Evolutionary conservation across 1,140 invertebrate genomes (phyloP).

Genomic region (Brachionus rubens): DNA sequence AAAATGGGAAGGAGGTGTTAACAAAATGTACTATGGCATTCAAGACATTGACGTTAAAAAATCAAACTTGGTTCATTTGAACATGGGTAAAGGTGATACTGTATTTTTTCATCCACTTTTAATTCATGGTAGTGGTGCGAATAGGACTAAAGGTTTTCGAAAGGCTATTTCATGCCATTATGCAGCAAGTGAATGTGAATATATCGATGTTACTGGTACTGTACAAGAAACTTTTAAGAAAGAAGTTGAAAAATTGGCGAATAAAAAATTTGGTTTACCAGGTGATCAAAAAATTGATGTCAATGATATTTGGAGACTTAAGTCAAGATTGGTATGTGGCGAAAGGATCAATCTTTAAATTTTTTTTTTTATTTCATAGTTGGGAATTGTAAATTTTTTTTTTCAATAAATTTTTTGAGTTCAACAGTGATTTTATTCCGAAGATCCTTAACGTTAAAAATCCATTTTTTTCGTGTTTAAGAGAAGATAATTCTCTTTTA

Average conservation of each 20-base stretch:
- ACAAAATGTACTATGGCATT: constrained; percentile 79
- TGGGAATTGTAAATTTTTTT: too few relatives aligned
- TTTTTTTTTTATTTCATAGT: too few relatives aligned
- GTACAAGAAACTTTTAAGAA: constrained; percentile 69
- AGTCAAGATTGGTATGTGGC: background rate
- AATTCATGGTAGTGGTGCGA: constrained; percentile 79
- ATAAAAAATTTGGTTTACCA: constrained; percentile 22
- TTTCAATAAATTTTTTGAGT: too few relatives aligned
- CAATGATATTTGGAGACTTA: constrained; percentile 20
- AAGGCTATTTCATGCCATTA: constrained; percentile 73
- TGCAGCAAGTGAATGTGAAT: constrained; percentile 70
- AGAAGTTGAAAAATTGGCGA: constrained; percentile 64
- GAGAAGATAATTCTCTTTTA: too few relatives aligned
- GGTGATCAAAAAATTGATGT: background rate
- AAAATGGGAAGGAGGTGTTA: constrained; percentile 69
- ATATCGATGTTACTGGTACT: constrained; percentile 71
- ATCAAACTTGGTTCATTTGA: constrained; percentile 64
- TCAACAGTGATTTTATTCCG: too few relatives aligned
- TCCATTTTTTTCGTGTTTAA: too few relatives aligned
- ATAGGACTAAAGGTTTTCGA: constrained; percentile 66
- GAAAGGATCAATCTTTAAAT: constrained; percentile 38
- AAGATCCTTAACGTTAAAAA: too few relatives aligned
- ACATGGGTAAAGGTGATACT: constrained; percentile 81
- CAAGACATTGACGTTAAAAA: constrained; percentile 61
- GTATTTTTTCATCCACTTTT: constrained; percentile 84